A percentile compares a stretch with the other conserved stretches of the same genome.
Conservation (phyloP, 1,140 invertebrate genomes). For the Monochamus saltuarius region DNA sequence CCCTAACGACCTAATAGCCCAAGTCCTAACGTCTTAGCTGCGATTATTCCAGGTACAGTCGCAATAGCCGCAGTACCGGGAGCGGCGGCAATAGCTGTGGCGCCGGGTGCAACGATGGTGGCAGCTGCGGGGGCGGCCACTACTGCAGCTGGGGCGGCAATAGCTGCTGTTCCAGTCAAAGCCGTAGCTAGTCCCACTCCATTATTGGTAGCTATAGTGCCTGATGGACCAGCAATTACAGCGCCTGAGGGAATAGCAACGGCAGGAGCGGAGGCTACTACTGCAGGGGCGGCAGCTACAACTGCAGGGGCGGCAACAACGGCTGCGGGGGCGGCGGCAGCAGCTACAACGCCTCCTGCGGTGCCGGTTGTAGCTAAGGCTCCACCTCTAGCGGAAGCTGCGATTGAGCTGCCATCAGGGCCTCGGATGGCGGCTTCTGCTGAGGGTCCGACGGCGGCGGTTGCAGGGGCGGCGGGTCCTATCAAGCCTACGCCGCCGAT, state of each 20-base stretch:
- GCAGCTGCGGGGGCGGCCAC: no score
- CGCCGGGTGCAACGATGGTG: neutral
- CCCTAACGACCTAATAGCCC: no score
- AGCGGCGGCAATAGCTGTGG: slow-evolving; percentile 5
- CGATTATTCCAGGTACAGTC: slow-evolving; percentile 6
- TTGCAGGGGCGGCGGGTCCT: slow-evolving; percentile 4
- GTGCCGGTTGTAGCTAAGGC: slow-evolving; percentile 7
- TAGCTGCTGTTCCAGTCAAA: no score
- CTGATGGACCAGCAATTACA: slow-evolving; percentile 25
- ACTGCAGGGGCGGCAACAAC: slow-evolving; percentile 13
- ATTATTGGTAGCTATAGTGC: slow-evolving; percentile 4
- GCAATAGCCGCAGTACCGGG: slow-evolving; percentile 4
- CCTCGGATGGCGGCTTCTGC: slow-evolving; percentile 21
- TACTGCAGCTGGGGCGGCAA: no score
- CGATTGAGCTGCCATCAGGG: slow-evolving; percentile 23
- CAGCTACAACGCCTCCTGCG: slow-evolving; percentile 17
- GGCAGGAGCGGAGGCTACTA: neutral
- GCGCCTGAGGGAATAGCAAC: slow-evolving; percentile 8
- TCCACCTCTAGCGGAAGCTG: slow-evolving; percentile 14
- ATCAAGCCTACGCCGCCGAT: slow-evolving; percentile 14
- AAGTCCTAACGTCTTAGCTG: no score
- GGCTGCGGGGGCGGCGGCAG: slow-evolving; percentile 19
- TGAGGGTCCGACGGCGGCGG: slow-evolving; percentile 17
- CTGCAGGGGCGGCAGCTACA: neutral
- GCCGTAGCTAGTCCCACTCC: no score